Conservation (phyloP, 2,113 vertebrate genomes). For the Anguilla rostrata region DNA sequence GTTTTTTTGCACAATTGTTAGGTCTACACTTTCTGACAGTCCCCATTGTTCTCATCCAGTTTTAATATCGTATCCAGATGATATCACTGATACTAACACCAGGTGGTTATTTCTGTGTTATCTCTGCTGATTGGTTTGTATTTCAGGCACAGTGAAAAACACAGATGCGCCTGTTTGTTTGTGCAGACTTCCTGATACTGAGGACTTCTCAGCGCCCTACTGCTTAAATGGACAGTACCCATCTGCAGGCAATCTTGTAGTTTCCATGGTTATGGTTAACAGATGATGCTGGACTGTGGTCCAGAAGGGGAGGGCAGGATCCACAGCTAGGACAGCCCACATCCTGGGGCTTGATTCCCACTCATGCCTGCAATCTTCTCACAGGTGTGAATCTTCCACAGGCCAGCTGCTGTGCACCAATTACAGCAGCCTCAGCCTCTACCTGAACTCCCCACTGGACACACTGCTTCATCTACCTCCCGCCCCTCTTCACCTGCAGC, state of each 20-base stretch:
- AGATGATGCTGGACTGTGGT: not conserved
- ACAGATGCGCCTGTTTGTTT: too few relatives aligned
- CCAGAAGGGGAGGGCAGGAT: slow-evolving; percentile 32
- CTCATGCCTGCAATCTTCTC: slow-evolving; percentile 97
- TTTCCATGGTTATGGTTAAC: too few relatives aligned
- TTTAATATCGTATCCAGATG: too few relatives aligned
- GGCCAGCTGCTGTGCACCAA: slow-evolving; percentile 87
- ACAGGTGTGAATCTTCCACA: slow-evolving; percentile 93
- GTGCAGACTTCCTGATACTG: too few relatives aligned
- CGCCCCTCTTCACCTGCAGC: slow-evolving; percentile 58
- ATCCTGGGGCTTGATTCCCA: slow-evolving; percentile 60
- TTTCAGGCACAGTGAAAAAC: too few relatives aligned
- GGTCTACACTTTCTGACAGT: too few relatives aligned
- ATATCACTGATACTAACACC: too few relatives aligned
- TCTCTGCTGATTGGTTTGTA: too few relatives aligned
- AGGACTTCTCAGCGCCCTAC: too few relatives aligned
- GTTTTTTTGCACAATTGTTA: too few relatives aligned
- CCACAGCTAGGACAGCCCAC: slow-evolving; percentile 49
- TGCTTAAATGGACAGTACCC: not conserved
- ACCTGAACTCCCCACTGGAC: slow-evolving; percentile 73
- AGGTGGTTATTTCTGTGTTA: too few relatives aligned
- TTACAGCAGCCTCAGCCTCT: slow-evolving; percentile 83
- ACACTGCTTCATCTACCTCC: slow-evolving; percentile 78
- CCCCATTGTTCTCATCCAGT: too few relatives aligned
- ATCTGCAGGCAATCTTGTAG: not conserved